Conservation (phyloP, 2,113 vertebrate species). For the Petaurus breviceps region DNA sequence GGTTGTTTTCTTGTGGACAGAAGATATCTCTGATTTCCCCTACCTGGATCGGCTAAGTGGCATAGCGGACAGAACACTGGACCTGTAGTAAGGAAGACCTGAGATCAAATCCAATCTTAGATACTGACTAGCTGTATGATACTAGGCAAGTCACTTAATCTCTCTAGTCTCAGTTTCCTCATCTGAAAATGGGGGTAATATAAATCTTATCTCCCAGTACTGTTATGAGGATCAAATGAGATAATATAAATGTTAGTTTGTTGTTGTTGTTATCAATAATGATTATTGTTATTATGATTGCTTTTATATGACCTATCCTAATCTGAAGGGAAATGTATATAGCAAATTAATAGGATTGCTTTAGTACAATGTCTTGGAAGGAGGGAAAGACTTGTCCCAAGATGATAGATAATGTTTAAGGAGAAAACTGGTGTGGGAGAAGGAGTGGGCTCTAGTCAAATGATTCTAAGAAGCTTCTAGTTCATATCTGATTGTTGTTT, state of each 20-base stretch:
- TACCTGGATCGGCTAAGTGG: neutral
- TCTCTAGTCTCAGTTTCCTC: neutral
- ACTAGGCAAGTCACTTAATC: neutral
- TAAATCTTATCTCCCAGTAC: neutral
- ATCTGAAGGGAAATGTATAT: conserved; percentile 10
- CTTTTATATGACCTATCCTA: neutral
- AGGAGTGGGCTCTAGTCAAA: neutral
- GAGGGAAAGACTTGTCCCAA: neutral
- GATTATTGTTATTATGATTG: neutral
- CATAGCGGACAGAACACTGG: neutral
- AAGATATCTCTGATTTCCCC: neutral
- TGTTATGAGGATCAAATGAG: neutral
- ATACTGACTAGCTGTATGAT: neutral
- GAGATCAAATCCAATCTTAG: neutral
- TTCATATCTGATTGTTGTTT: neutral
- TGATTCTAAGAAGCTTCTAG: neutral
- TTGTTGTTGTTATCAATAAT: no score
- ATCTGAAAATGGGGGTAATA: neutral
- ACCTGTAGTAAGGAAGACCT: neutral
- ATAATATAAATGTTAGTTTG: neutral
- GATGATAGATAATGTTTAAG: conserved; percentile 10
- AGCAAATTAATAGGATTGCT: neutral
- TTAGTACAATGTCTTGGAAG: neutral
- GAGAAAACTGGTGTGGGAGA: neutral
- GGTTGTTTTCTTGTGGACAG: neutral